Percentiles rank a stretch among this genome's conserved stretches.
Evolutionary conservation across 1,140 invertebrate species (phyloP).

Genomic region (Pseudomyrmex pallidus): DNA sequence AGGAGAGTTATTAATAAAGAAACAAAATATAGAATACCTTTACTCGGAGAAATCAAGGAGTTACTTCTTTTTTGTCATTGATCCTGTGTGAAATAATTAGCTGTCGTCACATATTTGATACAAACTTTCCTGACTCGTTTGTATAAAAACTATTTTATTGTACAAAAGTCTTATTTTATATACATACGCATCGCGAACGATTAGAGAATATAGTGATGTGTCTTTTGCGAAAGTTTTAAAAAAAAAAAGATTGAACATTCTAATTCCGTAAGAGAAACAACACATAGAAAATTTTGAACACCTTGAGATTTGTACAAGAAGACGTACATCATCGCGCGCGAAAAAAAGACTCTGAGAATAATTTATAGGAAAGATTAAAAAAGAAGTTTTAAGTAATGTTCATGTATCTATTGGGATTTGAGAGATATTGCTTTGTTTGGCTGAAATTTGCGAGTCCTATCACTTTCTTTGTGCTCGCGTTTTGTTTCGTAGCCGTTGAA

Average conservation of each 20-base stretch:
- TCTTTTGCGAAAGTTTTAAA: too few relatives aligned
- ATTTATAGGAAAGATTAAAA: slow-evolving; percentile 43
- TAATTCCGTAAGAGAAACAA: slow-evolving; percentile 42
- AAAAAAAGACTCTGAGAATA: neutral
- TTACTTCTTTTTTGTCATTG: too few relatives aligned
- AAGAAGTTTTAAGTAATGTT: slow-evolving; percentile 53
- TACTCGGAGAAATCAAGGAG: too few relatives aligned
- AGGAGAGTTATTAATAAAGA: too few relatives aligned
- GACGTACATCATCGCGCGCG: neutral
- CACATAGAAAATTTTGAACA: neutral
- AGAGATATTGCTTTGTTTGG: slow-evolving; percentile 74
- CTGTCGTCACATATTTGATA: neutral
- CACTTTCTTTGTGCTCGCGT: slow-evolving; percentile 43
- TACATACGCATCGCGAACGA: slow-evolving; percentile 14
- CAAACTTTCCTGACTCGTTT: slow-evolving; percentile 12
- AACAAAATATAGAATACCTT: too few relatives aligned
- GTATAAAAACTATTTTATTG: slow-evolving; percentile 59
- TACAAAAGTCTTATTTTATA: slow-evolving; percentile 41
- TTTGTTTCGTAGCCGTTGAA: slow-evolving; percentile 41
- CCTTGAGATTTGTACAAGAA: slow-evolving; percentile 2
- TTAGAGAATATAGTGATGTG: neutral
- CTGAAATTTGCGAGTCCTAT: slow-evolving; percentile 77
- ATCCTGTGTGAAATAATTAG: neutral
- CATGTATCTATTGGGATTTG: slow-evolving; percentile 74
- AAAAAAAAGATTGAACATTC: neutral